phyloP scores from a whole-genome alignment of 2,888 invertebrate genomes.

The Ypsolopha scabrella region DNA sequence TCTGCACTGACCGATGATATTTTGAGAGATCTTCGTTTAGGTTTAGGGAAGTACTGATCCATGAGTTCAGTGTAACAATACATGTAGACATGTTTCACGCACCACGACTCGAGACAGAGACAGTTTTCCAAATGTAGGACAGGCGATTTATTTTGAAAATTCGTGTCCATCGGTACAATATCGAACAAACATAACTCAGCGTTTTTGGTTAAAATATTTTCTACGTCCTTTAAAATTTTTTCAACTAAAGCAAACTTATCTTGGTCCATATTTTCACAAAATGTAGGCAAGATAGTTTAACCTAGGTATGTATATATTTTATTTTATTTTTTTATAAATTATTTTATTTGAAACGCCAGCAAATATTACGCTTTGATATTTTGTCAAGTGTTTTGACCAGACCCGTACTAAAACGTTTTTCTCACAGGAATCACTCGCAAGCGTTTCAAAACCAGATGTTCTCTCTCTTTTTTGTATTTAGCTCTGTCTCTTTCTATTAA shows the following conservation, averaged over 20 bases:
- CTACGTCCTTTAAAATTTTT: constrained; percentile 83
- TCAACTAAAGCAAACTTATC: constrained; percentile 82
- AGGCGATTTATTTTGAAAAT: constrained; percentile 85
- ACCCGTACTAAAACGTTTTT: no score
- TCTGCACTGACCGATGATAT: constrained; percentile 34
- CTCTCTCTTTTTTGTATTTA: no score
- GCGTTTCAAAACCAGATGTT: no score
- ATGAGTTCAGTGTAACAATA: constrained; percentile 79
- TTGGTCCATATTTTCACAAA: constrained; percentile 37
- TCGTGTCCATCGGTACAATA: constrained; percentile 82
- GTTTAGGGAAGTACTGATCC: constrained; percentile 64
- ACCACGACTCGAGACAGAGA: constrained; percentile 93
- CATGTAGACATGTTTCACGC: constrained; percentile 87
- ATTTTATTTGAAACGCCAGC: no score
- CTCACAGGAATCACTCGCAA: no score
- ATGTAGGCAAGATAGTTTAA: no score
- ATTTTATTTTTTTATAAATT: no score
- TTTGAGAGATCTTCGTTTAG: constrained; percentile 40
- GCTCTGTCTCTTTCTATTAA: no score
- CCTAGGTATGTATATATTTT: no score
- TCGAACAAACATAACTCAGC: constrained; percentile 84
- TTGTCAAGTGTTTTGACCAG: no score
- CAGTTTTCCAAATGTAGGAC: constrained; percentile 85
- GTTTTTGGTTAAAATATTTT: constrained; percentile 80
- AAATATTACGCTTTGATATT: no score